Evolutionary conservation across 2,888 invertebrate species (phyloP).

Genomic region (Ganaspis brasiliensis): DNA sequence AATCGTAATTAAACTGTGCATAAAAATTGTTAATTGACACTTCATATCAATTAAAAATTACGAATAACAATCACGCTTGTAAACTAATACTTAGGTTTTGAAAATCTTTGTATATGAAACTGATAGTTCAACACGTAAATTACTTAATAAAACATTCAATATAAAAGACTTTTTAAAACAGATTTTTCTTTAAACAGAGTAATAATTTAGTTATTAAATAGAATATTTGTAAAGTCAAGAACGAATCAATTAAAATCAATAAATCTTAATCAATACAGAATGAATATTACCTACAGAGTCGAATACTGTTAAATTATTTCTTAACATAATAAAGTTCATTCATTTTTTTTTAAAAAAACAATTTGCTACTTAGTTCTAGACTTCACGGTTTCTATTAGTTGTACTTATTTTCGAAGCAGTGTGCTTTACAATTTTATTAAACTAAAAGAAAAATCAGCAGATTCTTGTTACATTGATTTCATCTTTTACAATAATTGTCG

Average conservation of each 20-base stretch:
- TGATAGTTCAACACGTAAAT: neutral
- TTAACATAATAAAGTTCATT: neutral
- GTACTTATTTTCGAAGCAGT: neutral
- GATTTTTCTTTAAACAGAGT: too few species aligned
- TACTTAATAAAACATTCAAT: neutral
- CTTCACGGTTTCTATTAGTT: slow-evolving; percentile 1
- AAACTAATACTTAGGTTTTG: neutral
- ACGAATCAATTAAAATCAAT: neutral
- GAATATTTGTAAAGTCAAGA: slow-evolving; percentile 3
- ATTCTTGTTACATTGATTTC: neutral
- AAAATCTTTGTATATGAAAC: slow-evolving; percentile 10
- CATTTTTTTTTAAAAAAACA: too few species aligned
- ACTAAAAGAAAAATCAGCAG: neutral
- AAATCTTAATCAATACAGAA: neutral
- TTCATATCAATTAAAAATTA: neutral
- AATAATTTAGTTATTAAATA: neutral
- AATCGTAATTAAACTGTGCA: neutral
- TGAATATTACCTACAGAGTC: slow-evolving; percentile 6
- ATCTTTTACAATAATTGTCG: neutral
- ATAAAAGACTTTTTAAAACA: neutral
- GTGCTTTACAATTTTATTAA: neutral
- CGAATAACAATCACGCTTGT: neutral
- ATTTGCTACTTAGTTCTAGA: slow-evolving; percentile 31
- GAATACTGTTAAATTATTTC: slow-evolving; percentile 38
- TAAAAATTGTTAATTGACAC: too few species aligned